Evolutionary conservation across 2,888 invertebrate species (phyloP), one percentile per base, ranked within the genome.

Genomic region (Troilus luridus): DNA sequence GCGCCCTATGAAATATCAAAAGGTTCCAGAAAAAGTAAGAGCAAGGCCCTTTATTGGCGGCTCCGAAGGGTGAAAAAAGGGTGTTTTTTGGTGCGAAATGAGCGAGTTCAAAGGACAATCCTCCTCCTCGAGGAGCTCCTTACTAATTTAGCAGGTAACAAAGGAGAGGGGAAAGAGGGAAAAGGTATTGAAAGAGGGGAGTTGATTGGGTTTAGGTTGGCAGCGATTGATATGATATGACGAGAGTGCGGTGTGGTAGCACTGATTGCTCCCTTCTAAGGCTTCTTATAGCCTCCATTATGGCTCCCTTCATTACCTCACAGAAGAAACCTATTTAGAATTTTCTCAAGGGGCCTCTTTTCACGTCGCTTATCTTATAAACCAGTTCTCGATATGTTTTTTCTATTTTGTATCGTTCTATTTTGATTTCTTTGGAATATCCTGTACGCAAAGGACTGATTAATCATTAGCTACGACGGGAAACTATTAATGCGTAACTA

Each of bases 1-100:
- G 81, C 81, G 54, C 54, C 81, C 81, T 81, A 81, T 81, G 54
- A 81, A 81, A 81, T 81, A 81, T 81, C 81, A 81, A 81, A 81
- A 81, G 81, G 54, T 81, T 54, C 19, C 21, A 54, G 81, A 81
- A 81, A 81, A 81, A 9, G 54, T 81, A 54, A 56, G 54, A 12
- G 81, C 17, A 0, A 81, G 81, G 81, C 54, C 41, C 81, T 81
- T 81, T 81, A 81, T 81, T 81, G 17, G 9, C 54, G 19, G 41
- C 77, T 77, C 54, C 77, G 54, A 54, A 41, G 41, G 41, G 54
- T 41, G 81, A 56, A 56, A 81, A 27, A 81, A 41, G 77, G 77
- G 21, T 81, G 81, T 81, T 81, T 81, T 54, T 81, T 81, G 54
- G 81, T 54, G 81, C 81, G 54, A 81, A 81, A 81, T 81, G 81